phyloP scores from a whole-genome alignment of 2,797 vertebrate species.

The Paratrypauchen microcephalus region DNA sequence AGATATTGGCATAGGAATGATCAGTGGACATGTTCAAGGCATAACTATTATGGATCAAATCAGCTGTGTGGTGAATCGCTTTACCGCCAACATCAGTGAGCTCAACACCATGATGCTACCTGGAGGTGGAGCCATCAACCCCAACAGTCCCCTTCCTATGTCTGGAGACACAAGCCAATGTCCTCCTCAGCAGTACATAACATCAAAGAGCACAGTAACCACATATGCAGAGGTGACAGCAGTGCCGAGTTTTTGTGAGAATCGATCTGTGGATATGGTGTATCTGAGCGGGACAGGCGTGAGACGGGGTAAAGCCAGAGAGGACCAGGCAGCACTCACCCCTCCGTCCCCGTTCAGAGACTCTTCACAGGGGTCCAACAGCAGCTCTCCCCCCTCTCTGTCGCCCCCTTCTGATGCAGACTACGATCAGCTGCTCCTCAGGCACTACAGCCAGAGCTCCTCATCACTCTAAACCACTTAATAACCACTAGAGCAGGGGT shows the following conservation, averaged over 20 bases:
- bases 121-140: conserved; percentile 57
- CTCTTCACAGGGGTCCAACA: conserved; percentile 89
- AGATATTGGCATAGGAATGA: conserved; percentile 60
- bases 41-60: conserved; percentile 97
- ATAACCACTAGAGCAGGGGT: background rate
- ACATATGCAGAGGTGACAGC: conserved; percentile 89
- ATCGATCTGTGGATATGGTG: conserved; percentile 52
- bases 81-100: conserved; percentile 97
- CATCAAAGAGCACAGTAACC: conserved; percentile 86
- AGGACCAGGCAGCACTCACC: conserved; percentile 88
- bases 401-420: conserved; percentile 90
- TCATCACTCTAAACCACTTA: conserved; percentile 87
- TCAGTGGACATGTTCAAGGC: conserved; percentile 83
- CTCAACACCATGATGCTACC: conserved; percentile 98
- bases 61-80: conserved; percentile 94
- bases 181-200: conserved; percentile 76
- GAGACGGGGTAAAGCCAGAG: conserved; percentile 80
- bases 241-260: conserved; percentile 76
- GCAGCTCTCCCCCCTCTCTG: conserved; percentile 85
- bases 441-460: conserved; percentile 97
- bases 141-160: conserved; percentile 28
- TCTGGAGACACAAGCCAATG: conserved; percentile 52
- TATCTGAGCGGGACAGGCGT: conserved; percentile 78
- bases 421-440: conserved; percentile 91
- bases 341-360: conserved; percentile 98